These are phyloP conservation scores for Arctia plantaginis DNA, from an alignment of 2,888 invertebrate genomes.

Conservation along the genomic window DNA sequence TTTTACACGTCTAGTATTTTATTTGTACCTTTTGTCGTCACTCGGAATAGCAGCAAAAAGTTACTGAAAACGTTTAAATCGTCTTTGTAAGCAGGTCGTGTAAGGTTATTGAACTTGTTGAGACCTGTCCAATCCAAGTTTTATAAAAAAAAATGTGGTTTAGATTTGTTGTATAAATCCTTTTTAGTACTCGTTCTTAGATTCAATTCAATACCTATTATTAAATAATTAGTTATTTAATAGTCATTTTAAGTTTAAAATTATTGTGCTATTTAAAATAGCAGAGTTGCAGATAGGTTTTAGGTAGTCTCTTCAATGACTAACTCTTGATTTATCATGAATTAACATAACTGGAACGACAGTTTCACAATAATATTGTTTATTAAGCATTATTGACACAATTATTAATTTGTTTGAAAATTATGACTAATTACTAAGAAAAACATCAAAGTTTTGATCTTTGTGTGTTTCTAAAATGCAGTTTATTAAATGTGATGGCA, in stretches of 20 bases:
- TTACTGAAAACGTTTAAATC: constrained; percentile 22
- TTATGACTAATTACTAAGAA: background rate
- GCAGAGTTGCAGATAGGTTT: background rate
- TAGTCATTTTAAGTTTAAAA: background rate
- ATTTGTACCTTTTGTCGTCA: constrained; percentile 30
- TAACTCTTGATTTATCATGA: background rate
- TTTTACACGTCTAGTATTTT: constrained; percentile 28
- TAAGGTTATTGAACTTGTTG: constrained; percentile 74
- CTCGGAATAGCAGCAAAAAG: constrained; percentile 26
- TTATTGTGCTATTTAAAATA: background rate
- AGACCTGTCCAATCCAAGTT: constrained; percentile 64
- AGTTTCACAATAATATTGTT: constrained; percentile 7
- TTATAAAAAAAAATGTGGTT: constrained; percentile 24
- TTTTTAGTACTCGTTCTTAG: background rate
- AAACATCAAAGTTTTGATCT: background rate
- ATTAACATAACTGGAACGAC: background rate
- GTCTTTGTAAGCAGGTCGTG: constrained; percentile 48
- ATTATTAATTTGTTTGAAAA: background rate
- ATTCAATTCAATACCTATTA: background rate
- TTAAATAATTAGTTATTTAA: background rate
- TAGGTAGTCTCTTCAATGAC: background rate
- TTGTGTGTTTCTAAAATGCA: background rate
- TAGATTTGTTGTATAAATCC: background rate
- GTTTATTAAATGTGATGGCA: background rate
- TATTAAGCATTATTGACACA: background rate